Conservation (phyloP, 2,888 invertebrate species). For the Habrosyne pyritoides region DNA sequence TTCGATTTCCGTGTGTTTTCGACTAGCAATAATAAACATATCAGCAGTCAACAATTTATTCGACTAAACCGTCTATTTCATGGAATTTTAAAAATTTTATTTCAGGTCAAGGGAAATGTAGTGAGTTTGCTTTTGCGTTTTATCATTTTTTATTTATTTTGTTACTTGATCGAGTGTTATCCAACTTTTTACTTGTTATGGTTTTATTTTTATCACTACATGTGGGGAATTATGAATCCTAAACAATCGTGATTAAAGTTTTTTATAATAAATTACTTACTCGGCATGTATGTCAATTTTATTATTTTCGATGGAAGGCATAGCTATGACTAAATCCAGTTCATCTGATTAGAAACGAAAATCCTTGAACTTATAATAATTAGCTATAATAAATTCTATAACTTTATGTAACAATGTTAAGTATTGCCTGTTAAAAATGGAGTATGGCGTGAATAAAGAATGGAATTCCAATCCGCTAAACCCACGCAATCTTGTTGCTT, state of each 20-base stretch:
- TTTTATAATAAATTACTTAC: no score
- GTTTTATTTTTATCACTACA: background rate
- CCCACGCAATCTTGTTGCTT: slow-evolving; percentile 52
- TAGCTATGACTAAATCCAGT: no score
- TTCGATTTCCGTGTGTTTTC: slow-evolving; percentile 65
- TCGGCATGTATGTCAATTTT: no score
- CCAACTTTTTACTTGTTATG: background rate
- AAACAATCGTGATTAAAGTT: no score
- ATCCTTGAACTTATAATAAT: background rate
- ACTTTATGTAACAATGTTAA: background rate
- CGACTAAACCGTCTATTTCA: slow-evolving; percentile 57
- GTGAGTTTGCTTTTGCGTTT: background rate
- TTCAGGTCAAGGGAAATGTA: slow-evolving; percentile 18
- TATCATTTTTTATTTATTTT: background rate
- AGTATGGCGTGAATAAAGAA: slow-evolving; percentile 50
- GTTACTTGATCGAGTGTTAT: background rate
- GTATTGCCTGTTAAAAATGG: slow-evolving; percentile 24
- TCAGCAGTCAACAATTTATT: slow-evolving; percentile 66
- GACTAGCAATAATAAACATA: slow-evolving; percentile 73
- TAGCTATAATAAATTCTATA: background rate
- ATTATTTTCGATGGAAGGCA: no score
- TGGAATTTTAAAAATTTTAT: slow-evolving; percentile 52
- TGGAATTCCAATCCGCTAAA: slow-evolving; percentile 58
- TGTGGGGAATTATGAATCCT: no score
- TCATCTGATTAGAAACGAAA: no score